phyloP scores from a whole-genome alignment of 2,113 vertebrate species.

The Buteo buteo region DNA sequence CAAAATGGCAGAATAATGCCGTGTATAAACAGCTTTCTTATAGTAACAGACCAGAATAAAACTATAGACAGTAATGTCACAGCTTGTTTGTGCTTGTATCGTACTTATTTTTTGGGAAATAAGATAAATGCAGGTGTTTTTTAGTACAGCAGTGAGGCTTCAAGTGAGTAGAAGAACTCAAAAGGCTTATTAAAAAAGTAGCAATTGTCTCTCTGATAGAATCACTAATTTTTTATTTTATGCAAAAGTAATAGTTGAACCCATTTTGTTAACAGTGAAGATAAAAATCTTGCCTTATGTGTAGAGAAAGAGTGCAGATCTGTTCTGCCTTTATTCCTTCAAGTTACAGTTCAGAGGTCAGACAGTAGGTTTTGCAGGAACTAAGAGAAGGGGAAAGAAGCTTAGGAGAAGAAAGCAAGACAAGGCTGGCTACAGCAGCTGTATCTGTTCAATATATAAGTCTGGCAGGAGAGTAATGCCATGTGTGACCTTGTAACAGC shows the following conservation, averaged over 20 bases:
- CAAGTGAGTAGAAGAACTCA: neutral
- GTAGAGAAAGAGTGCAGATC: neutral
- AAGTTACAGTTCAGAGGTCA: neutral
- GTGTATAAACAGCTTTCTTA: neutral
- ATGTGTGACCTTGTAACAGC: neutral
- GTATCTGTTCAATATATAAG: neutral
- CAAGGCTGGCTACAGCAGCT: neutral
- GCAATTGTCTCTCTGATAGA: neutral
- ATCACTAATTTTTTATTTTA: neutral
- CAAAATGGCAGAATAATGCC: neutral
- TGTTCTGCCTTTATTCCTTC: neutral
- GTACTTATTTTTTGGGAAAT: neutral
- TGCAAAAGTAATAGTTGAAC: neutral
- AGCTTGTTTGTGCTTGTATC: neutral
- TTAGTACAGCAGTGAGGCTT: neutral
- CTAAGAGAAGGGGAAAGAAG: neutral
- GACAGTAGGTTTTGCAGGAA: neutral
- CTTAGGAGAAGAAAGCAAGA: neutral
- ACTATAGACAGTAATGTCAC: accelerated
- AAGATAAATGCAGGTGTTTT: neutral
- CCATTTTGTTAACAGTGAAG: accelerated
- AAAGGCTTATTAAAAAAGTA: neutral
- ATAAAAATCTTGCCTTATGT: neutral
- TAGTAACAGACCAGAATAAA: neutral
- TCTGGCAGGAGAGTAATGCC: neutral